These are phyloP conservation scores for Telmatherina bonti DNA, from an alignment of 2,797 vertebrate species.

Conservation along the genomic window DNA sequence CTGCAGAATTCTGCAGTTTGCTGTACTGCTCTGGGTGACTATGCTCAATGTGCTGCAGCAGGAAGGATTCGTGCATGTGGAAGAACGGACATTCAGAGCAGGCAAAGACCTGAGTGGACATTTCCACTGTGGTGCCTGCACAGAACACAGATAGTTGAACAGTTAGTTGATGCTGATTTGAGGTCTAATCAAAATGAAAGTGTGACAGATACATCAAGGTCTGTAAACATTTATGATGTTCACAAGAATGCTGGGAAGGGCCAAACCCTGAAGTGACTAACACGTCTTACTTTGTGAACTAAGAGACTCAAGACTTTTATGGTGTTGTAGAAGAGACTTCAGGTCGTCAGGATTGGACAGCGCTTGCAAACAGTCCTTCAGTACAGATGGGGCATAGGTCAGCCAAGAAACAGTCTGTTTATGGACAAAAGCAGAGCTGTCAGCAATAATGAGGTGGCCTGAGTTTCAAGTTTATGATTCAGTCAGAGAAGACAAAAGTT, in stretches of 20 bases:
- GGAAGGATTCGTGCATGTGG: slow-evolving; percentile 74
- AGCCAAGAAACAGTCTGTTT: slow-evolving; percentile 68
- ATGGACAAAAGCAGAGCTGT: slow-evolving; percentile 1
- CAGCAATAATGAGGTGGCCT: slow-evolving; percentile 1
- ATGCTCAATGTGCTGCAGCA: slow-evolving; percentile 69
- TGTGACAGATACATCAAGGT: not conserved
- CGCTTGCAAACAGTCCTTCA: slow-evolving; percentile 61
- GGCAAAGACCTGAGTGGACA: slow-evolving; percentile 74
- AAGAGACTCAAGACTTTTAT: slow-evolving; percentile 60
- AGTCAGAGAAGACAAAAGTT: not conserved
- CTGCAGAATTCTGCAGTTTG: slow-evolving; percentile 46
- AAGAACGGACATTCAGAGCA: slow-evolving; percentile 74
- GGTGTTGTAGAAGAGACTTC: slow-evolving; percentile 68
- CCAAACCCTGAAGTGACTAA: not conserved
- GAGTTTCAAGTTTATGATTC: not conserved
- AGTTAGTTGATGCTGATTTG: no score
- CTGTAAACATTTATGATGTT: not conserved
- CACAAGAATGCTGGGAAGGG: not conserved
- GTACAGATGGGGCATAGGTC: slow-evolving; percentile 66
- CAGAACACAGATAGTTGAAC: slow-evolving; percentile 18
- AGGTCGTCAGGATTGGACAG: slow-evolving; percentile 63
- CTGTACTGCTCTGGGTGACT: slow-evolving; percentile 64
- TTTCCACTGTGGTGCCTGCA: slow-evolving; percentile 65
- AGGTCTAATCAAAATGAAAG: not conserved
- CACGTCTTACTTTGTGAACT: slow-evolving; percentile 52